These are phyloP conservation scores for Nothocercus julius DNA, from an alignment of 2,113 vertebrate species.

Conservation along the genomic window DNA sequence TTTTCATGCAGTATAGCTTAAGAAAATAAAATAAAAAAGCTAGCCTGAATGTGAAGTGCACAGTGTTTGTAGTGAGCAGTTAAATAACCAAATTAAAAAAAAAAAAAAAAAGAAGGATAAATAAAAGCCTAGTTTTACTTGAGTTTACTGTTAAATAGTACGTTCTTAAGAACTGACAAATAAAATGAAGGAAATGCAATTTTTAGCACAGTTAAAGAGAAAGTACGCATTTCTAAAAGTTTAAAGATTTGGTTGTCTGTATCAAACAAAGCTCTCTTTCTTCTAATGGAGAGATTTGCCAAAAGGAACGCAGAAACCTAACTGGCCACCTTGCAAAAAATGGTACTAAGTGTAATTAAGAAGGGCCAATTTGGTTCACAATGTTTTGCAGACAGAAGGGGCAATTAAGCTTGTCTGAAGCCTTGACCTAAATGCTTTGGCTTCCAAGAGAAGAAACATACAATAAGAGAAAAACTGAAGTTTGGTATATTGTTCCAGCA, in stretches of 20 bases:
- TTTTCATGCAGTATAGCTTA: neutral
- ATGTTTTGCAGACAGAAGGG: neutral
- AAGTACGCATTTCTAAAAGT: neutral
- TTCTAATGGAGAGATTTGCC: neutral
- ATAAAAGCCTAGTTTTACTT: neutral
- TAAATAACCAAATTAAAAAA: neutral
- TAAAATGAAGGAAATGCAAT: neutral
- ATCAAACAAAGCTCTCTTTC: neutral
- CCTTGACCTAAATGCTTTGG: neutral
- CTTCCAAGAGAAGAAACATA: constrained; percentile 6
- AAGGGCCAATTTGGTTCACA: neutral
- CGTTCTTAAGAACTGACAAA: neutral
- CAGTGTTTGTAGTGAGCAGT: neutral
- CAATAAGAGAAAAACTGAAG: neutral
- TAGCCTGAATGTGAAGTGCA: neutral
- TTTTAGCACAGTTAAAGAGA: neutral
- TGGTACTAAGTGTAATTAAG: neutral
- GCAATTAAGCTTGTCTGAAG: neutral
- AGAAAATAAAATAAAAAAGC: neutral
- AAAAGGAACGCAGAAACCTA: neutral
- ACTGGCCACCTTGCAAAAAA: neutral
- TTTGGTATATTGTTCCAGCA: neutral
- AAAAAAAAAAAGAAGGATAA: neutral
- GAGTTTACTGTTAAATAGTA: neutral
- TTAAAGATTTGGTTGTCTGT: neutral